Conservation (phyloP, 2,113 vertebrate genomes). For the Grantiella picta region DNA sequence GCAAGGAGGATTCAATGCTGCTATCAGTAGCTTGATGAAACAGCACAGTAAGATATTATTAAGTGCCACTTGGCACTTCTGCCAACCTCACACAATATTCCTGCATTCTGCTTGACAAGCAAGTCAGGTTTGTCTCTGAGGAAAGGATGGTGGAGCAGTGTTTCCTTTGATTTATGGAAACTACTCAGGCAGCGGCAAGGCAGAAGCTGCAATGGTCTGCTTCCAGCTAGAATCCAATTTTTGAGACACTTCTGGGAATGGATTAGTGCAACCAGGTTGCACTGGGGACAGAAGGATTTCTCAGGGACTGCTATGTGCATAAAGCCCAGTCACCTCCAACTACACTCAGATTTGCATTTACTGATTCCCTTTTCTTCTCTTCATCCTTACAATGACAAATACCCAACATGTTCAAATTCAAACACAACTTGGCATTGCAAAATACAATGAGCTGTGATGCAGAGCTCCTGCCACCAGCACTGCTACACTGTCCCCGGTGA, state of each 20-base stretch:
- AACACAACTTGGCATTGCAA: rapidly evolving
- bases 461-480: neutral
- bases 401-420: rapidly evolving
- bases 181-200: neutral
- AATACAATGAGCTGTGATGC: rapidly evolving
- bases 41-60: neutral
- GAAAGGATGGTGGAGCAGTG: neutral
- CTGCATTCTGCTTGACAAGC: neutral
- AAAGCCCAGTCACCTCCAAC: neutral
- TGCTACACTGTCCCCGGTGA: neutral
- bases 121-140: neutral
- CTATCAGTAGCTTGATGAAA: neutral
- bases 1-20: neutral
- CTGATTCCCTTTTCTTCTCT: neutral
- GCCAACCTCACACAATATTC: neutral
- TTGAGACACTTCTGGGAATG: neutral
- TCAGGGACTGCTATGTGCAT: neutral
- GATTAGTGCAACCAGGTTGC: neutral
- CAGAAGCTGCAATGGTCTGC: neutral
- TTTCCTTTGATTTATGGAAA: neutral
- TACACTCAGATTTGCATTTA: neutral
- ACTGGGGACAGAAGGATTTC: neutral
- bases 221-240: neutral
- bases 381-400: neutral
- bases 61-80: neutral